Evolutionary conservation across 2,888 invertebrate genomes (phyloP).

Genomic region (Conchocele bisecta): DNA sequence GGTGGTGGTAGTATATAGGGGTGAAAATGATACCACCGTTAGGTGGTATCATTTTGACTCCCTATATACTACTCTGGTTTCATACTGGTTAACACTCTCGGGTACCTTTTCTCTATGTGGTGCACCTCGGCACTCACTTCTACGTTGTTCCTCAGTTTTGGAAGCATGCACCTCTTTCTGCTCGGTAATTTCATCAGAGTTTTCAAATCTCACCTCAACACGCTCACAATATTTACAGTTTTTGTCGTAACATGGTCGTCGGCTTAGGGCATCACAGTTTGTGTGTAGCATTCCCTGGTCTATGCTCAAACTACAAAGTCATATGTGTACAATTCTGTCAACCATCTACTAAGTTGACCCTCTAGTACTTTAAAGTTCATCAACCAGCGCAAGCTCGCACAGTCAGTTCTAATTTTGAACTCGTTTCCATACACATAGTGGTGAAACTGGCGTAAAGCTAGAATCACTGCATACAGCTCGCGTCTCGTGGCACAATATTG

Average conservation of each 20-base stretch:
- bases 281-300: constrained; percentile 22
- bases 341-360: constrained; percentile 23
- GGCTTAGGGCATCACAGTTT: constrained; percentile 26
- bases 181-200: too few species aligned
- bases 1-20: too few species aligned
- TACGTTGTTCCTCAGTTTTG: too few species aligned
- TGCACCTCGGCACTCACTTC: too few species aligned
- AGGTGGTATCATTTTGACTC: too few species aligned
- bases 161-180: too few species aligned
- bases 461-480: constrained; percentile 15
- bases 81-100: too few species aligned
- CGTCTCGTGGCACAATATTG: constrained; percentile 24
- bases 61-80: too few species aligned
- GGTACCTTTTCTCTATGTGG: too few species aligned
- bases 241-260: constrained; percentile 24
- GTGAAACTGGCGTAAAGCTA: constrained; percentile 18
- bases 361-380: constrained; percentile 27
- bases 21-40: too few species aligned
- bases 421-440: constrained; percentile 20
- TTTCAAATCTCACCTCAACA: too few species aligned
- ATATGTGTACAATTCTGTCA: constrained; percentile 22
- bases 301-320: constrained; percentile 24
- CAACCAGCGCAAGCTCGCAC: constrained; percentile 17
- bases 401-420: constrained; percentile 17
- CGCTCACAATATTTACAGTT: constrained; percentile 11